phyloP scores from a whole-genome alignment of 2,113 vertebrate genomes.

The Myotis davidii region DNA sequence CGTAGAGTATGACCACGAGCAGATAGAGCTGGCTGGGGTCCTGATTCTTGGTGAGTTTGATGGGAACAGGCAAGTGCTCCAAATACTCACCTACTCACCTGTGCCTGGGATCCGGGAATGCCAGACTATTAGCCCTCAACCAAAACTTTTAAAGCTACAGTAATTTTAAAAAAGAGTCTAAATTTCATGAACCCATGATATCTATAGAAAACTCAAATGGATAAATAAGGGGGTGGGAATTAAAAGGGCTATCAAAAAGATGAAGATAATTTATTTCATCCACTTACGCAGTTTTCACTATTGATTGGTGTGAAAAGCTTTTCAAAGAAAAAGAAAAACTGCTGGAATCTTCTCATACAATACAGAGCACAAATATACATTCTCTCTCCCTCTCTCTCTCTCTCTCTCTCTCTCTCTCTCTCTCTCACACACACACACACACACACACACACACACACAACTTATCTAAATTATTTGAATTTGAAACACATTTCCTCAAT shows the following conservation, averaged over 20 bases:
- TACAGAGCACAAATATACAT: background rate
- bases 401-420: too few species aligned
- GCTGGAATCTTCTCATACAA: background rate
- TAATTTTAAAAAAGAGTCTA: background rate
- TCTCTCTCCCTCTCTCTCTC: too few species aligned
- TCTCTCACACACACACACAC: too few species aligned
- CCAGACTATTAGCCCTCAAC: background rate
- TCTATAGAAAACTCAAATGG: background rate
- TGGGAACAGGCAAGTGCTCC: background rate
- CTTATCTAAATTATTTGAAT: conserved; percentile 39
- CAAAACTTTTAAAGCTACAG: background rate
- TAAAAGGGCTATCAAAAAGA: background rate
- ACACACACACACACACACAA: background rate
- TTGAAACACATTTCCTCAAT: conserved; percentile 29
- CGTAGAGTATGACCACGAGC: accelerated
- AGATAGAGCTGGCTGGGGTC: background rate
- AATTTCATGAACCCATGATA: background rate
- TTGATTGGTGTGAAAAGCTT: background rate
- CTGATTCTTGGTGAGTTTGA: background rate
- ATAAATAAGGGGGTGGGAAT: background rate
- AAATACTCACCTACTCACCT: background rate
- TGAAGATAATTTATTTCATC: conserved; percentile 8
- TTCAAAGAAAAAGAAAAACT: background rate
- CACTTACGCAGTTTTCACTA: background rate
- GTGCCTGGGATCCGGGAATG: background rate